Evolutionary conservation across 1,140 invertebrate species (phyloP), one percentile per base, ranked within the genome.

Genomic region (Pinna nobilis): DNA sequence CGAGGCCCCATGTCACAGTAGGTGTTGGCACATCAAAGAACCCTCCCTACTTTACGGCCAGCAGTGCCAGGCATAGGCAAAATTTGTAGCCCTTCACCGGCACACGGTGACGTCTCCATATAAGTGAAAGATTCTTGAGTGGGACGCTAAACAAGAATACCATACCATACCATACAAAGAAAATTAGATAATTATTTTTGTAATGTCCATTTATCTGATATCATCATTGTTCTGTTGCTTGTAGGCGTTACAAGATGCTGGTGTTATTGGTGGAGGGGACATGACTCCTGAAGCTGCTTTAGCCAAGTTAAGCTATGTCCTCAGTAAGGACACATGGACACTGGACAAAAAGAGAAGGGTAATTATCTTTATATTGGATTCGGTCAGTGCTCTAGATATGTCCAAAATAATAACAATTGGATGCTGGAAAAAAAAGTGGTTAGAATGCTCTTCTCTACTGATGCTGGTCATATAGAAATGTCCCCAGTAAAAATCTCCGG

Each of bases 271-370:
- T 0, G 97, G 98, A 0, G 94, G 91, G 67, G 97, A 99, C 86
- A 98, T 99, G 95, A 99, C 97, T 0, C 93, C 94, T 0, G 97
- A 99, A 88, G 96, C 97, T 0, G 96, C 97, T 0, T 88, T 98
- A 0, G 93, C 95, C 1, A 99, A 99, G 90, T 90, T 99, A 3
- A 92, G 93, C 1, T 99, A 98, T 81, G 95, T 99, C 0, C 89
- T 99, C 4, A 94, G 95, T 0, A 97, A 97, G 85, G 90, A 91
- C 3, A 93, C 96, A 39, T 95, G 95, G 91, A 91, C 92, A 63
- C 87, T 93, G 6, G 89, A 94, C 37, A 92, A 92, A 30, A 98
- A 97, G 66, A 81, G 78, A 55, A 78, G 77, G 80, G 88, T 88
- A 67, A 65, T 57, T 32, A 47, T n/a, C 39, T 7, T 68, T 35